Base-by-base conservation (phyloP, 2,113 vertebrate genomes). In the Notarius lentiginosus region DNA sequence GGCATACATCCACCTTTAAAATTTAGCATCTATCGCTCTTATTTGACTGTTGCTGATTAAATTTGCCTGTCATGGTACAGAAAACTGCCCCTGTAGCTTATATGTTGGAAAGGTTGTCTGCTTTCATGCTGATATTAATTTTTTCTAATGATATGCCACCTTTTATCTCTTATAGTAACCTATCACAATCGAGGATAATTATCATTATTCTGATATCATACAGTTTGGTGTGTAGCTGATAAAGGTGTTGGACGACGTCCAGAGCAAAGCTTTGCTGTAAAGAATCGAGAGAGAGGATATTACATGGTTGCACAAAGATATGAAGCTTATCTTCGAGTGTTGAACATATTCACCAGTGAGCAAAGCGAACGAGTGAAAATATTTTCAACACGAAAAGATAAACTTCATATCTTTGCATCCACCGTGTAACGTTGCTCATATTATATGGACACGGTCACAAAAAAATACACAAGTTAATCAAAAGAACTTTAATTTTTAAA, bases 21-120 rank as follows among this genome's bases (percentile, higher is more conserved):
- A 5, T 49, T 75, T 77, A 47, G 20, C 41, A 61, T 87, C 47
- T 51, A 34, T 53, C 47, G 61, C 10, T 15, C n/a, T 60, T 17
- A 79, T 72, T 75, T 83, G 80, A 76, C n/a, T 84, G 49, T 60
- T 84, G 83, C 83, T 84, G 83, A 75, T 70, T 70, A 58, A 84
- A 84, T 84, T 84, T 84, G 70, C 83, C 18, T 84, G 18, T 18
- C 4, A 55, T 75, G 83, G 83, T 75, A 61, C 53, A 84, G 83
- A 75, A 84, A 84, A 84, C 68, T 58, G 72, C 53, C 83, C 34
- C 30, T 84, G 83, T 84, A 70, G 83, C 10, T 84, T 30, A 22
- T 58, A 34, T 53, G 20, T 47, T 47, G 17, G 68, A 75, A 75
- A 84, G 22, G 70, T 49, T 75, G 68, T 60, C 47, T 27, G 34